phyloP scores from a whole-genome alignment of 2,888 invertebrate species.

The Pristionchus japonicus region DNA sequence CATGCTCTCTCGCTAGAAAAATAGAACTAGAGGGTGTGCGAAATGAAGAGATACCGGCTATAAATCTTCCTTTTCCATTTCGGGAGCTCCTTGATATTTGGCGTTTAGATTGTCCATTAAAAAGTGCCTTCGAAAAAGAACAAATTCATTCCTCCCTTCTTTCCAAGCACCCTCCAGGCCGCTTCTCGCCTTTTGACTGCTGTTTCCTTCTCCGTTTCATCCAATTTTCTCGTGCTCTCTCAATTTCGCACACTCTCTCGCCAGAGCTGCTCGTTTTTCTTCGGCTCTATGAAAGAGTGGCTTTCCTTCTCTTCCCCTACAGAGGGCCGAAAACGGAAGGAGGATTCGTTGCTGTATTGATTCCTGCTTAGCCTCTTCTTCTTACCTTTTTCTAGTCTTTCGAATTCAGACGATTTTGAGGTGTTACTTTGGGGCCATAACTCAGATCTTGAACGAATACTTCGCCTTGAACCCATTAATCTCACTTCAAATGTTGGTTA shows the following conservation, averaged over 20 bases:
- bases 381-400: neutral
- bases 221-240: neutral
- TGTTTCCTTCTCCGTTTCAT: neutral
- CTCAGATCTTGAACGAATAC: neutral
- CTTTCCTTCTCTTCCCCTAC: neutral
- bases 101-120: too few species aligned
- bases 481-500: neutral
- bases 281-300: conserved; percentile 13
- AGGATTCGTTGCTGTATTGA: neutral
- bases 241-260: neutral
- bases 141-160: neutral
- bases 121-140: too few species aligned
- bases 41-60: too few species aligned
- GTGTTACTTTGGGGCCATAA: neutral
- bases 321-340: neutral
- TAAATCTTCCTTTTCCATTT: too few species aligned
- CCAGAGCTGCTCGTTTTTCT: neutral
- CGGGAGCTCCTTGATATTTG: too few species aligned
- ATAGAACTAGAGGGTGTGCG: too few species aligned
- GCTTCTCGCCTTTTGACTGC: neutral
- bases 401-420: neutral
- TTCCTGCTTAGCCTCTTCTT: neutral
- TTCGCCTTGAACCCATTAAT: neutral
- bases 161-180: neutral
- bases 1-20: neutral